Percentiles rank a stretch among this genome's conserved stretches.
phyloP scores from a whole-genome alignment of 2,797 vertebrate species.

The Coccyzus lansbergi region DNA sequence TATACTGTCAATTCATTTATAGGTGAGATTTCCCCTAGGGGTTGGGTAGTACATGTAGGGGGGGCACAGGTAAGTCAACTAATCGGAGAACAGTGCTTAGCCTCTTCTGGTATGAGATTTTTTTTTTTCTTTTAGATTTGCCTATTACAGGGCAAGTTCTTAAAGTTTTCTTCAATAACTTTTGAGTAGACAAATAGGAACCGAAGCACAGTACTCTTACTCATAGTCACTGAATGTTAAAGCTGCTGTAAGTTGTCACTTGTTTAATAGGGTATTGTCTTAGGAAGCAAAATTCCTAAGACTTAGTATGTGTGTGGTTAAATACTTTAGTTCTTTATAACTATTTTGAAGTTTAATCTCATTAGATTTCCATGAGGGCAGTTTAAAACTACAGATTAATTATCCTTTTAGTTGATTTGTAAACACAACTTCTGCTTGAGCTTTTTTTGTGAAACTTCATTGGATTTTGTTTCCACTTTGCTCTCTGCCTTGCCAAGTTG shows the following conservation, averaged over 20 bases:
- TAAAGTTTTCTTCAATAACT: neutral
- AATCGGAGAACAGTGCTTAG: neutral
- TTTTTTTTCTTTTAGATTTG: neutral
- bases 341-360: neutral
- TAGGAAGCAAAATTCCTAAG: neutral
- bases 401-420: neutral
- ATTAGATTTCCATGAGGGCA: neutral
- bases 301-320: neutral
- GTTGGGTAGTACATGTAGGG: neutral
- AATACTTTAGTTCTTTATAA: neutral
- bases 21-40: neutral
- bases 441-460: neutral
- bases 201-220: neutral
- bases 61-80: neutral
- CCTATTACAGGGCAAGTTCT: neutral
- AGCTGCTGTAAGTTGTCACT: neutral
- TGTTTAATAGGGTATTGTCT: neutral
- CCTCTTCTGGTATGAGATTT: neutral
- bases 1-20: neutral
- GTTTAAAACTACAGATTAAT: neutral
- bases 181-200: neutral
- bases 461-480: neutral
- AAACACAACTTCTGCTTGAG: neutral
- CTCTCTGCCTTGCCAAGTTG: neutral
- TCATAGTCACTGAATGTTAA: neutral